phyloP scores from a whole-genome alignment of 2,113 vertebrate genomes.

The Archocentrus centrarchus region DNA sequence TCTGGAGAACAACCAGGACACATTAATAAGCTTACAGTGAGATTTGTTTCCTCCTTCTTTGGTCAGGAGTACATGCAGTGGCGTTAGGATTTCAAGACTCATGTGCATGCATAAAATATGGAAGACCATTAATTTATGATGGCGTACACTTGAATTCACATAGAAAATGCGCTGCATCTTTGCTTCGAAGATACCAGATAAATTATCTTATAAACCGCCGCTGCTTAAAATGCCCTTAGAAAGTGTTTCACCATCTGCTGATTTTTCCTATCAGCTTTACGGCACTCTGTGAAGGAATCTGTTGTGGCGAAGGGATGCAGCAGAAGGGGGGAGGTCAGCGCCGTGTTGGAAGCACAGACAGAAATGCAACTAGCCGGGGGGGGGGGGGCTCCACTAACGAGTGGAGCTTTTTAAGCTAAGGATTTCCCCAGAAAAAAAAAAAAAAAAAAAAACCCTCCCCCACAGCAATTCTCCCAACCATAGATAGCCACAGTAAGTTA shows the following conservation, averaged over 20 bases:
- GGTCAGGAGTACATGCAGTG: conserved; percentile 31
- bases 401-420: conserved; percentile 48
- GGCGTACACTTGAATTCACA: neutral
- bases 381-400: neutral
- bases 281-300: conserved; percentile 57
- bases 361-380: conserved; percentile 37
- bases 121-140: neutral
- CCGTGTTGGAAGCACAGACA: conserved; percentile 44
- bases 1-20: conserved; percentile 67
- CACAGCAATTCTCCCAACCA: conserved; percentile 53
- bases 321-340: neutral
- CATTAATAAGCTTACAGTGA: conserved; percentile 75
- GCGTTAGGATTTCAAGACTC: conserved; percentile 6
- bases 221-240: conserved; percentile 66
- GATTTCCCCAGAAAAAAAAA: conserved; percentile 52
- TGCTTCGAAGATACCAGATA: conserved; percentile 36
- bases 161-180: neutral
- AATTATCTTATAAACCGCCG: conserved; percentile 45
- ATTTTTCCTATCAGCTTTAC: conserved; percentile 59
- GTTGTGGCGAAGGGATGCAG: conserved; percentile 21
- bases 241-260: conserved; percentile 78
- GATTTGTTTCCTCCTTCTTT: conserved; percentile 69
- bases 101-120: neutral
- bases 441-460: conserved; percentile 29
- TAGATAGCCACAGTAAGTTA: conserved; percentile 46